Conservation (phyloP, 2,113 vertebrate species). For the Pipra filicauda region DNA sequence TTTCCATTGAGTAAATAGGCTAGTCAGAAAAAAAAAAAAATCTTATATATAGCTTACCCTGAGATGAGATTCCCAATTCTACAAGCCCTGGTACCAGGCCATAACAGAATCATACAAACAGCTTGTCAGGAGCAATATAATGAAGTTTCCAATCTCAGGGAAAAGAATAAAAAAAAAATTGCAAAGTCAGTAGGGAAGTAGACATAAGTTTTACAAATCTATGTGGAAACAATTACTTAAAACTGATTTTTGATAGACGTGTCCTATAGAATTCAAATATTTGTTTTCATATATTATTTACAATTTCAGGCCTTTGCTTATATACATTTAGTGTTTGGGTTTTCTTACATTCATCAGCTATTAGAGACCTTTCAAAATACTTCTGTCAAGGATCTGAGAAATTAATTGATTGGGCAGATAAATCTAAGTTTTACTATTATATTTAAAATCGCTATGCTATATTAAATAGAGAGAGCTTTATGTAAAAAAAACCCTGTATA, state of each 20-base stretch:
- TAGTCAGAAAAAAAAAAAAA: not conserved
- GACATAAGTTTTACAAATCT: not conserved
- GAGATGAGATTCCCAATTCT: not conserved
- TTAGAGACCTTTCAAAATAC: not conserved
- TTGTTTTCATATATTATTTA: not conserved
- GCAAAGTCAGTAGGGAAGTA: not conserved
- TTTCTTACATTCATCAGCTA: not conserved
- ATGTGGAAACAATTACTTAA: not conserved
- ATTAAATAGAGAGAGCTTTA: not conserved
- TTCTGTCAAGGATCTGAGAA: not conserved
- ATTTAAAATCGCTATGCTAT: not conserved
- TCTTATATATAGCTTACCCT: accelerated
- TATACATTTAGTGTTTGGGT: accelerated
- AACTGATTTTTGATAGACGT: not conserved
- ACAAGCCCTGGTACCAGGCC: not conserved
- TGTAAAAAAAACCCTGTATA: not conserved
- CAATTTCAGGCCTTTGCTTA: not conserved
- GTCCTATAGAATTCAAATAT: not conserved
- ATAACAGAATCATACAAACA: not conserved
- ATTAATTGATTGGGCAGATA: not conserved
- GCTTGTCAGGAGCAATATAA: not conserved
- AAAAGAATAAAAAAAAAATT: not conserved
- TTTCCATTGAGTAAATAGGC: not conserved
- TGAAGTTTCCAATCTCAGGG: not conserved
- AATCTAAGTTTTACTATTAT: not conserved